Percentiles rank a stretch among this genome's conserved stretches.
Evolutionary conservation across 2,797 vertebrate species (phyloP).

Genomic region (Perodicticus potto): DNA sequence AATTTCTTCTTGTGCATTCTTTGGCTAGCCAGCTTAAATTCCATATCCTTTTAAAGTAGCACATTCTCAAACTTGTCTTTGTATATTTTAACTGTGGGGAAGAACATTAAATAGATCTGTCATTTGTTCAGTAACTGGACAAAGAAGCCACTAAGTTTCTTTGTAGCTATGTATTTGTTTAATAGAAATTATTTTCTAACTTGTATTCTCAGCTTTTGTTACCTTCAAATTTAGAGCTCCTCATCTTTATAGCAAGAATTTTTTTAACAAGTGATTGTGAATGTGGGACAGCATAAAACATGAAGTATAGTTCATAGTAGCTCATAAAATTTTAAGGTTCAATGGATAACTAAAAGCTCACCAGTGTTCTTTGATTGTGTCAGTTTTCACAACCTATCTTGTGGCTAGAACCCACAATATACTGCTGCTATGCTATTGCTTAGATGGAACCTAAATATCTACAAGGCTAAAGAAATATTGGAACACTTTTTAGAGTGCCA

Average conservation of each 20-base stretch:
- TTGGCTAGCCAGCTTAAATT: conserved; percentile 24
- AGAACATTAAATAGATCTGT: background rate
- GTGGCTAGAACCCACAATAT: background rate
- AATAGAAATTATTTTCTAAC: background rate
- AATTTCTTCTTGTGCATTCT: conserved; percentile 35
- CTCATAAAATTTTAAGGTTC: background rate
- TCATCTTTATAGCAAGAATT: background rate
- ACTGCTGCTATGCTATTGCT: background rate
- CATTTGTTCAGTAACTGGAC: background rate
- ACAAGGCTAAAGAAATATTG: background rate
- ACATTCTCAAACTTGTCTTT: background rate
- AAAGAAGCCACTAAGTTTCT: background rate
- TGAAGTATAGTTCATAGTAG: background rate
- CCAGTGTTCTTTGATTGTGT: background rate
- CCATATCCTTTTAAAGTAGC: conserved; percentile 34
- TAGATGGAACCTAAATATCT: background rate
- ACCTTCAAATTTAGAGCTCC: background rate
- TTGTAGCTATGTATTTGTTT: background rate
- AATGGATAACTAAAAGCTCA: background rate
- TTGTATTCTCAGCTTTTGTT: conserved; percentile 5
- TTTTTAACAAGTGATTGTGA: background rate
- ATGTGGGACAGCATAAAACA: background rate
- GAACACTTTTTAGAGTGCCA: background rate
- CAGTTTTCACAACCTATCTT: background rate
- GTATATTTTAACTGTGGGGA: background rate